phyloP scores from a whole-genome alignment of 2,113 vertebrate species.

The Sisor rabdophorus region DNA sequence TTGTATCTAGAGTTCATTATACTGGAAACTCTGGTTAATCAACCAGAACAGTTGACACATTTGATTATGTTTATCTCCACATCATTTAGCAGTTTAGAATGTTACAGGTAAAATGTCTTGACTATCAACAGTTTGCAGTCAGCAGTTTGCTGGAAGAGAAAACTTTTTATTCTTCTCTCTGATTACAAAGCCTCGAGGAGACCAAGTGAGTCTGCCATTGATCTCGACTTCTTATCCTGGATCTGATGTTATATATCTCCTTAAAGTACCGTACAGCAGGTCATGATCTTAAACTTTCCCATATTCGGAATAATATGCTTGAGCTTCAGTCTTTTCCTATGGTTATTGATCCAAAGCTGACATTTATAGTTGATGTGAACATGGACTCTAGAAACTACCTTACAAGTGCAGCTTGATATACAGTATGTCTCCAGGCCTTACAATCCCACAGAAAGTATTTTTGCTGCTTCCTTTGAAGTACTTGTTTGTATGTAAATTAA shows the following conservation, averaged over 20 bases:
- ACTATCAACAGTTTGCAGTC: slow-evolving; percentile 16
- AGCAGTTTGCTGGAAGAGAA: not conserved
- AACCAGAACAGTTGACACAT: too few relatives aligned
- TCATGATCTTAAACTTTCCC: slow-evolving; percentile 1
- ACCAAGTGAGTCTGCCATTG: too few relatives aligned
- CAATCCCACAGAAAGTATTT: not conserved
- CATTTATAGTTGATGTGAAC: slow-evolving; percentile 14
- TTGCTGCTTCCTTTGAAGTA: not conserved
- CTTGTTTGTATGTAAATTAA: not conserved
- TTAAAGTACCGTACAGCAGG: not conserved
- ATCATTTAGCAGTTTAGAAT: slow-evolving; percentile 53
- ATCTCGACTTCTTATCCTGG: not conserved
- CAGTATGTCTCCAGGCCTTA: not conserved
- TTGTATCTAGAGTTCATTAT: not conserved
- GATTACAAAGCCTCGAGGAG: not conserved
- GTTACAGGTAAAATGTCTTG: slow-evolving; percentile 52
- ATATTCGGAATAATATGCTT: not conserved
- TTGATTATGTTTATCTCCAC: slow-evolving; percentile 34
- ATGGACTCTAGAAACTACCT: not conserved
- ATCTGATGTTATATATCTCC: not conserved
- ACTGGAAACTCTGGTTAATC: not conserved
- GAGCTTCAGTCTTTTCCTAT: not conserved
- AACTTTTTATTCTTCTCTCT: not conserved
- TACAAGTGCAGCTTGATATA: not conserved
- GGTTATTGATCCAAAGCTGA: slow-evolving; percentile 5